phyloP scores from a whole-genome alignment of 2,113 vertebrate genomes.

The Otus sunia region DNA sequence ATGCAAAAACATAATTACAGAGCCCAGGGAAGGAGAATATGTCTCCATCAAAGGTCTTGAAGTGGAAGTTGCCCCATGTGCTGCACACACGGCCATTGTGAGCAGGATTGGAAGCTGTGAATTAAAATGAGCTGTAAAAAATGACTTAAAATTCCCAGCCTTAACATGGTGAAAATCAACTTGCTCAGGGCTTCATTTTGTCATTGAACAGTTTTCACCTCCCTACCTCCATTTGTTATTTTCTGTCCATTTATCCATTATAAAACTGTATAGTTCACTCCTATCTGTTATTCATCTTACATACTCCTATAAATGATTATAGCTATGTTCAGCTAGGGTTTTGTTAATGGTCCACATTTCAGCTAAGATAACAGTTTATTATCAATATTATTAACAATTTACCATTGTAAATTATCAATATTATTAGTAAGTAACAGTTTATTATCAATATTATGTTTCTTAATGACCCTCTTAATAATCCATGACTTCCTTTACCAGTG shows the following conservation, averaged over 20 bases:
- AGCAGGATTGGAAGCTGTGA: constrained; percentile 64
- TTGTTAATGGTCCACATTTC: background rate
- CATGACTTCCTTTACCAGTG: background rate
- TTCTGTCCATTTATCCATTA: background rate
- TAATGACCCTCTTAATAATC: background rate
- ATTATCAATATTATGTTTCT: background rate
- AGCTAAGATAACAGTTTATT: background rate
- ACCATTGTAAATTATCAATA: too few species aligned
- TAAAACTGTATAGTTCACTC: background rate
- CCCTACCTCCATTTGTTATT: background rate
- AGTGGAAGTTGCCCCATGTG: constrained; percentile 72
- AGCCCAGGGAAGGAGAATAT: constrained; percentile 65
- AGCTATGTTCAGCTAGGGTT: background rate
- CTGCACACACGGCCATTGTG: constrained; percentile 70
- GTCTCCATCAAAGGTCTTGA: constrained; percentile 72
- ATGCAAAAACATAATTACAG: constrained; percentile 71
- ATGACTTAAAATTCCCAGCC: background rate
- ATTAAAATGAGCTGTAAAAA: constrained; percentile 10
- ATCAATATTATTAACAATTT: too few species aligned
- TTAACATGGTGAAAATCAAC: background rate
- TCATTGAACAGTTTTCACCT: background rate
- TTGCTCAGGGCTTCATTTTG: background rate
- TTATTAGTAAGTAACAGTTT: too few species aligned
- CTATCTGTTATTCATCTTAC: background rate
- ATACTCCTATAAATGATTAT: background rate